Conservation (phyloP, 2,888 invertebrate species). For the Boloria euphrosyne region DNA sequence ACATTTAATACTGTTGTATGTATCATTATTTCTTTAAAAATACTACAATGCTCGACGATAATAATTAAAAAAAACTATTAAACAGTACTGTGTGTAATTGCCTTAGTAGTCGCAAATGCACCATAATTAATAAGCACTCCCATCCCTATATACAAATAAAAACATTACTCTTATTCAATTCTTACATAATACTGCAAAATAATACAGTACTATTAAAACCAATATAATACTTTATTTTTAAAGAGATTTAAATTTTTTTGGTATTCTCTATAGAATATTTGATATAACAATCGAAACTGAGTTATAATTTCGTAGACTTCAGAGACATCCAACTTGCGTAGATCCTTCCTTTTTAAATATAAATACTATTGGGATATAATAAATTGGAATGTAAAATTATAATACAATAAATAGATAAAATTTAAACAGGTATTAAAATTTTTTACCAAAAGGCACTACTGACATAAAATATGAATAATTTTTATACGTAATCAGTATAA, state of each 20-base stretch:
- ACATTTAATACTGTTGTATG: too few relatives aligned
- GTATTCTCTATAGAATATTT: constrained; percentile 21
- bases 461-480: constrained; percentile 9
- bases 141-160: constrained; percentile 63
- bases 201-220: constrained; percentile 1
- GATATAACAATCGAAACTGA: constrained; percentile 15
- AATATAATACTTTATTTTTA: constrained; percentile 4
- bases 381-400: constrained; percentile 36
- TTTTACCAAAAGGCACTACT: constrained; percentile 34
- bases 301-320: constrained; percentile 25
- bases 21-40: too few relatives aligned
- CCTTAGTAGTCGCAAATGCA: constrained; percentile 66
- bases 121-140: constrained; percentile 66
- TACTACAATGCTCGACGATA: background rate
- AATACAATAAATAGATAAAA: constrained; percentile 2
- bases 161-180: constrained; percentile 36
- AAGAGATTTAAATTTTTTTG: background rate
- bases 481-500: background rate
- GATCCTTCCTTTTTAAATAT: constrained; percentile 21
- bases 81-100: constrained; percentile 26
- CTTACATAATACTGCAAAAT: constrained; percentile 25
- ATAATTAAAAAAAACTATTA: background rate
- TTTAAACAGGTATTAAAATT: constrained; percentile 1
- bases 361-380: constrained; percentile 23
- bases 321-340: constrained; percentile 30